These are phyloP conservation scores for Hyperoplus lanceolatus DNA, from an alignment of 2,797 vertebrate genomes.

Conservation along the genomic window DNA sequence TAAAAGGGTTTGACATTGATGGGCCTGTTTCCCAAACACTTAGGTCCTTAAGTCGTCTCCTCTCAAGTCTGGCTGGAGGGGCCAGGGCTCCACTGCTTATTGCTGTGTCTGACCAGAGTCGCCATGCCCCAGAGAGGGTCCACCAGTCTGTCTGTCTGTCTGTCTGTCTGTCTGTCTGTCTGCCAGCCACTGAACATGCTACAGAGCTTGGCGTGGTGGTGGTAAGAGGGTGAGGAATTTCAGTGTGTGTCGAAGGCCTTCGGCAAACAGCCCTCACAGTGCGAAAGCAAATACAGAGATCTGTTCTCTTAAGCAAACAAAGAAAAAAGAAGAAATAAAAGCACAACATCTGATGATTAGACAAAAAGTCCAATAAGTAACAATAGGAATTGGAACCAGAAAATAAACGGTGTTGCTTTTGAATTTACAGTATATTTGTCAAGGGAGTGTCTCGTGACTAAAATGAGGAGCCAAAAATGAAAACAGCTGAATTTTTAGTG, in stretches of 20 bases:
- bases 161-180: conserved; percentile 36
- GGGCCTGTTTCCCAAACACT: conserved; percentile 84
- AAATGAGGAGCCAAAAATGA: conserved; percentile 39
- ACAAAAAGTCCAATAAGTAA: background rate
- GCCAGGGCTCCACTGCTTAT: conserved; percentile 74
- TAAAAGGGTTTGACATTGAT: conserved; percentile 84
- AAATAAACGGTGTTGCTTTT: background rate
- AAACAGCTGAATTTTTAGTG: conserved; percentile 23
- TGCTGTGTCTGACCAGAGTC: conserved; percentile 79
- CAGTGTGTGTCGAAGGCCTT: conserved; percentile 78
- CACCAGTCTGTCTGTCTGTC: conserved; percentile 38
- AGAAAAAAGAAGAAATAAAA: background rate
- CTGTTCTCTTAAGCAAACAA: conserved; percentile 34
- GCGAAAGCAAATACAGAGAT: conserved; percentile 70
- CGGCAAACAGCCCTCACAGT: conserved; percentile 80
- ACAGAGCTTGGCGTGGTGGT: conserved; percentile 46
- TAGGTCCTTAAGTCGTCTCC: conserved; percentile 74
- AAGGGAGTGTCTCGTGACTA: background rate
- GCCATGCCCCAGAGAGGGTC: conserved; percentile 71
- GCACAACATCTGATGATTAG: background rate
- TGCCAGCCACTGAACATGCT: conserved; percentile 34
- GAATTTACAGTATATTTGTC: background rate
- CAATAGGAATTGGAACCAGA: background rate
- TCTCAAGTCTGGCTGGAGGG: conserved; percentile 77
- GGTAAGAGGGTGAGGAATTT: conserved; percentile 85